A percentile compares a stretch with the other conserved stretches of the same genome.
phyloP scores from a whole-genome alignment of 2,113 vertebrate species.

The Otis tarda region DNA sequence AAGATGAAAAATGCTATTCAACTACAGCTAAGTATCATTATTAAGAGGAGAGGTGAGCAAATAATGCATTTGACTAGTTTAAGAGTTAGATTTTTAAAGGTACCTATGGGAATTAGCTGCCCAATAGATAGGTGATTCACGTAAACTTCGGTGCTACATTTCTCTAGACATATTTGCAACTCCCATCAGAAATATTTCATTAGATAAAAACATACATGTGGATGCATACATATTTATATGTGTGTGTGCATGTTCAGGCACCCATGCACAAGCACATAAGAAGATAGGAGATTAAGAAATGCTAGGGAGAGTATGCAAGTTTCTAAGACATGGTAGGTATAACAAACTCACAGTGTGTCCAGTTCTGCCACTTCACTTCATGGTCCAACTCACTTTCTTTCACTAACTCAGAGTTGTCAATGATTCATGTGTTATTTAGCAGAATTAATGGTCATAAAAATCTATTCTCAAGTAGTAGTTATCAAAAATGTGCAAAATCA shows the following conservation, averaged over 20 bases:
- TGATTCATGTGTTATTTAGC: neutral
- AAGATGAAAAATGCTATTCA: constrained; percentile 41
- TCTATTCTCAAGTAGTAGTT: neutral
- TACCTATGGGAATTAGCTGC: neutral
- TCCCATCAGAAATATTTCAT: neutral
- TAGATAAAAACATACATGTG: neutral
- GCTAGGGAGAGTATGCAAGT: accelerated
- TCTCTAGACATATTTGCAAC: neutral
- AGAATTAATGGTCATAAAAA: neutral
- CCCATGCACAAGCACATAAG: too few relatives aligned
- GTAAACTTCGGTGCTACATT: neutral
- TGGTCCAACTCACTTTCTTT: neutral
- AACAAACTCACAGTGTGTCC: neutral
- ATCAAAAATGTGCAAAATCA: neutral
- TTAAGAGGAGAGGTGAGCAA: neutral
- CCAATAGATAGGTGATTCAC: neutral
- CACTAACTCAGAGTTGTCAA: neutral
- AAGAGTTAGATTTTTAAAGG: neutral
- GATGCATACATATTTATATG: too few relatives aligned
- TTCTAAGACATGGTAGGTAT: neutral
- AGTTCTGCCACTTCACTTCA: neutral
- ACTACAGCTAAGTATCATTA: neutral
- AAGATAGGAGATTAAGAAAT: neutral
- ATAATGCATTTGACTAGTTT: neutral
- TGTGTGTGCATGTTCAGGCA: neutral